Conservation (phyloP, 2,113 vertebrate genomes). For the Channa argus region DNA sequence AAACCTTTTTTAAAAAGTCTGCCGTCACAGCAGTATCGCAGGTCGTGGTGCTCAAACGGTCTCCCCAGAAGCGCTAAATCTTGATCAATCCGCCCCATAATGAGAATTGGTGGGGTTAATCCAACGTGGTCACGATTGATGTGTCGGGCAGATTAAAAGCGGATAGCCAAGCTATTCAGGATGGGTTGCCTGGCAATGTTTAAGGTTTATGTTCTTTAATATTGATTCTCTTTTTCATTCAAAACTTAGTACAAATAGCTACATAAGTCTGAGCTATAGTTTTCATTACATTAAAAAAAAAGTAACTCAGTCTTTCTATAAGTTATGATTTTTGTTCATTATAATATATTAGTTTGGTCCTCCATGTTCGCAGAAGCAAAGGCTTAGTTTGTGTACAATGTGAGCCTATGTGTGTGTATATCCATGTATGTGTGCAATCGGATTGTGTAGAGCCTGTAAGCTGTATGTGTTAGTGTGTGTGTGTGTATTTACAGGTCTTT, state of each 20-base stretch:
- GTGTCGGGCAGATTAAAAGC: conserved; percentile 44
- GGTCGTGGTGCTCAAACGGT: conserved; percentile 16
- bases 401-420: conserved; percentile 21
- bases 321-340: conserved; percentile 63
- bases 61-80: not conserved
- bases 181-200: conserved; percentile 63
- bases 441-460: conserved; percentile 27
- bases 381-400: conserved; percentile 67
- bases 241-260: conserved; percentile 79
- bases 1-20: conserved; percentile 9
- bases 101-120: conserved; percentile 4
- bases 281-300: conserved; percentile 75
- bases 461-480: conserved; percentile 61
- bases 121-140: conserved; percentile 20
- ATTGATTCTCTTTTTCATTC: conserved; percentile 54
- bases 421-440: not conserved
- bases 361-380: conserved; percentile 65
- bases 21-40: conserved; percentile 11
- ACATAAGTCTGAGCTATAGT: conserved; percentile 78
- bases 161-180: conserved; percentile 33
- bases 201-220: conserved; percentile 61
- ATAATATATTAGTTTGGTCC: conserved; percentile 76
- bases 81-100: not conserved
- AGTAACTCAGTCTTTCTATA: conserved; percentile 64
- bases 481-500: conserved; percentile 74